Base-by-base conservation (phyloP, 2,888 invertebrate genomes). In the Lomographa bimaculata region DNA sequence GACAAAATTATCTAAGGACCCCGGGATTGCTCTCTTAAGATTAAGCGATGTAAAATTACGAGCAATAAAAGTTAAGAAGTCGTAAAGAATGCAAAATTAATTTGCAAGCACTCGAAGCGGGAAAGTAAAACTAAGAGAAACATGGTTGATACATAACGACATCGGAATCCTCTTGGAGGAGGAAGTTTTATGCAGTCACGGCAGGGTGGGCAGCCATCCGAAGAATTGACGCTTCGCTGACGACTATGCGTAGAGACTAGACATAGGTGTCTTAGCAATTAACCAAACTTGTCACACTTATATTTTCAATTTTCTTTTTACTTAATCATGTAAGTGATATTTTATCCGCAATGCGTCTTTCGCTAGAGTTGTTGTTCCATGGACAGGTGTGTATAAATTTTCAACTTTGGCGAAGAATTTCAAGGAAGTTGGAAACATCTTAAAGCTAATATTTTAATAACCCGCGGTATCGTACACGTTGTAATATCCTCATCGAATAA, bases 171-270 rank as follows among this genome's bases (percentile, higher is more conserved):
- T 44, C 41, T 60, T 59, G 54, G 50, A 57, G 57, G 57, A 69
- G 69, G 67, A 73, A 71, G 57, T 54, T 26, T n/a, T 35, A 44
- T 37, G 42, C 29, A 46, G 59, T 59, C 64, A 67, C 65, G 68
- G 60, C 50, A 64, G 43, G 50, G 35, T 33, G 46, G 14, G 42
- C 54, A 42, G 35, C 48, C 46, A 56, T 49, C 55, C 57, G 50
- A 48, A 37, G 43, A 56, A 54, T 52, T 47, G 44, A 55, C 53
- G 49, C 50, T 49, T 49, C 49, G 53, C 43, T 49, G 39, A 25
- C 23, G 45, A 46, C 41, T 40, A 46, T 41, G 32, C 47, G 36
- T 46, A 35, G 21, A 44, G 38, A 14, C 14, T 14, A 14, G 14
- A 14, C 14, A n/a, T n/a, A 40, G 32, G 39, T 38, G 38, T 32